Percentiles rank a stretch among this genome's conserved stretches.
These are phyloP conservation scores for Deilephila porcellus DNA, from an alignment of 2,888 invertebrate genomes.

Conservation along the genomic window DNA sequence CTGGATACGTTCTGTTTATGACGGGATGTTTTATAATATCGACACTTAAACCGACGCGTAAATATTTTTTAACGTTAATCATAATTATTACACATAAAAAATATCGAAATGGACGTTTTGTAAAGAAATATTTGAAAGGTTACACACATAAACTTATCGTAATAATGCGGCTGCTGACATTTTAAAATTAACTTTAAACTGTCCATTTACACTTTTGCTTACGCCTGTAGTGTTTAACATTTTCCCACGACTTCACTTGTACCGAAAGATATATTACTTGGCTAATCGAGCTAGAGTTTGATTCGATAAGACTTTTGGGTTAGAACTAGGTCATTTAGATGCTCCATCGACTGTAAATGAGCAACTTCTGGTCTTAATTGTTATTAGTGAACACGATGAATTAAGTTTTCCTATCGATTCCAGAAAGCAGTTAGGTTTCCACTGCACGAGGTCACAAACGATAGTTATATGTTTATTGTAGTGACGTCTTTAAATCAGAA, in stretches of 20 bases:
- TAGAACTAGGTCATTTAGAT: not conserved
- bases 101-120: not conserved
- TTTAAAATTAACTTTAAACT: not conserved
- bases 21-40: constrained; percentile 29
- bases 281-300: no score
- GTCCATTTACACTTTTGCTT: not conserved
- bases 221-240: not conserved
- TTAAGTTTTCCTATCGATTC: no score
- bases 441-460: no score
- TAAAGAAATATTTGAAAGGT: constrained; percentile 7
- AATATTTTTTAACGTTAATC: constrained; percentile 15
- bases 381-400: not conserved
- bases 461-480: no score
- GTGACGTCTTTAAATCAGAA: no score
- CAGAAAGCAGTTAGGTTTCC: no score
- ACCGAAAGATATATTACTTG: not conserved
- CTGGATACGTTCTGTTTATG: constrained; percentile 39
- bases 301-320: not conserved
- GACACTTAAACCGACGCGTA: constrained; percentile 3
- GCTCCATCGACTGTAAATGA: not conserved
- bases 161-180: not conserved
- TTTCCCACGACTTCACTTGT: not conserved
- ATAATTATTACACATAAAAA: constrained; percentile 14
- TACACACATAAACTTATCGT: not conserved
- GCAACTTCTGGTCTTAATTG: not conserved